Evolutionary conservation across 1,140 invertebrate species (phyloP).

Genomic region (Radopholus similis): DNA sequence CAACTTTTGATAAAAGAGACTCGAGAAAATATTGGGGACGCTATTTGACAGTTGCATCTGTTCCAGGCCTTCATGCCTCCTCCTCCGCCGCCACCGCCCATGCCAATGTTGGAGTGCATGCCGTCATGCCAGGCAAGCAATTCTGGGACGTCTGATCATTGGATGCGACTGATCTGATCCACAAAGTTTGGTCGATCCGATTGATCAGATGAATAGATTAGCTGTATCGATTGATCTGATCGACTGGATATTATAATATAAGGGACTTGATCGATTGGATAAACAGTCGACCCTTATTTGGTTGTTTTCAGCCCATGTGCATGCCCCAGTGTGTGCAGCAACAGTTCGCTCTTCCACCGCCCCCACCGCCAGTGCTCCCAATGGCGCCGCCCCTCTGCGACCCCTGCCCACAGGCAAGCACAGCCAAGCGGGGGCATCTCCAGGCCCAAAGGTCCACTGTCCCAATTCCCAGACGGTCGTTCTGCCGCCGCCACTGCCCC

Average conservation of each 20-base stretch:
- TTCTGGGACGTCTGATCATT: no score
- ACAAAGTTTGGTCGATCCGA: no score
- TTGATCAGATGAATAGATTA: no score
- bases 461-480: not conserved
- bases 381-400: not conserved
- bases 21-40: not conserved
- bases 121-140: not conserved
- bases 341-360: not conserved
- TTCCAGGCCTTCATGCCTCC: not conserved
- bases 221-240: no score
- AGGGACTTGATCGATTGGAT: no score
- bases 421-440: not conserved
- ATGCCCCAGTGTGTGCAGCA: not conserved
- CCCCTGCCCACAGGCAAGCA: not conserved
- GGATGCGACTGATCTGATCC: no score
- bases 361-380: not conserved
- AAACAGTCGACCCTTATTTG: no score
- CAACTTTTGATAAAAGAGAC: not conserved
- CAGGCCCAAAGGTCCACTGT: not conserved
- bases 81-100: not conserved
- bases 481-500: not conserved
- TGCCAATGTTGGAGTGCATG: not conserved
- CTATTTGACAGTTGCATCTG: not conserved
- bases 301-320: constrained; percentile 2
- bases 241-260: no score